Conservation (phyloP, 2,113 vertebrate species). For the Sprattus sprattus region DNA sequence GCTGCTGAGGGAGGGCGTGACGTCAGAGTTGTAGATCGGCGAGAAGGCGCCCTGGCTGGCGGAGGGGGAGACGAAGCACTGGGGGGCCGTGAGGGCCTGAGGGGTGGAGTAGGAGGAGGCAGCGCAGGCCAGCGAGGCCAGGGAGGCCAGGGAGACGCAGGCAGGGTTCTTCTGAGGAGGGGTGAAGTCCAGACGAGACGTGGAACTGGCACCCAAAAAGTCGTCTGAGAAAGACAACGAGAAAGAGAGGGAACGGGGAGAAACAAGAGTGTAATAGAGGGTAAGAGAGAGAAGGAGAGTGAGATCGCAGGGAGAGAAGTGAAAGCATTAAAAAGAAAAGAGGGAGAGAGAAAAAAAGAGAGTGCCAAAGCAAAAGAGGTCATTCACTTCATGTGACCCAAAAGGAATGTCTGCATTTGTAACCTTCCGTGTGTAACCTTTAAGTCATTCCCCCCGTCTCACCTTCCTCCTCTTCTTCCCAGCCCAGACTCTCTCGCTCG, state of each 20-base stretch:
- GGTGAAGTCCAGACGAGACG: constrained; percentile 63
- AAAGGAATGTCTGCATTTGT: neutral
- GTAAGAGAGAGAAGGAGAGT: neutral
- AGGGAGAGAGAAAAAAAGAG: neutral
- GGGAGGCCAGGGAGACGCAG: neutral
- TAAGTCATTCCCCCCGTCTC: neutral
- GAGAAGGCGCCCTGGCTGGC: constrained; percentile 39
- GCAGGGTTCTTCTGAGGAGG: constrained; percentile 62
- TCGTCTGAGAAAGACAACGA: constrained; percentile 74
- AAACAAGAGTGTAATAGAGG: neutral
- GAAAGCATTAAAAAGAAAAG: neutral
- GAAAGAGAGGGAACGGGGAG: constrained; percentile 13
- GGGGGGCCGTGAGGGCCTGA: constrained; percentile 37
- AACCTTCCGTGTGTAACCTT: neutral
- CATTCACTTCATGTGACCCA: neutral
- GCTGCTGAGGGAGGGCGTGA: constrained; percentile 86
- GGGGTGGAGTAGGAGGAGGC: constrained; percentile 13
- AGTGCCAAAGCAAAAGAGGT: neutral
- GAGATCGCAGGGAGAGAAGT: neutral
- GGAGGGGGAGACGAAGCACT: constrained; percentile 40
- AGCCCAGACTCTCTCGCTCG: constrained; percentile 85
- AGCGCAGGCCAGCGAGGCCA: neutral
- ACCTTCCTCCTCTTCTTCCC: constrained; percentile 94
- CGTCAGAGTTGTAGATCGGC: constrained; percentile 58
- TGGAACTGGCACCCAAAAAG: constrained; percentile 73